phyloP scores from a whole-genome alignment of 2,888 invertebrate genomes.

The Alentia gelatinosa region DNA sequence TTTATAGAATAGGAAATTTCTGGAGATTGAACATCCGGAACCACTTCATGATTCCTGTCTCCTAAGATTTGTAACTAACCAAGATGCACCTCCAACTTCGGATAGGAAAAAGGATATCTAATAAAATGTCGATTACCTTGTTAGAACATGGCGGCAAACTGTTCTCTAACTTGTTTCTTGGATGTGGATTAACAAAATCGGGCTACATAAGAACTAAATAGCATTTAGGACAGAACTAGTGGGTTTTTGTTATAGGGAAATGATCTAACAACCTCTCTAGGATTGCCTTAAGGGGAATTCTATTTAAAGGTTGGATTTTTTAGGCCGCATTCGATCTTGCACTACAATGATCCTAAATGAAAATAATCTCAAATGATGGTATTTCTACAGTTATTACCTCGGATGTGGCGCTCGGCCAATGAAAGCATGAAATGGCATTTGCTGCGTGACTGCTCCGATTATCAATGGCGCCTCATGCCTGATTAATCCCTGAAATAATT shows the following conservation, averaged over 20 bases:
- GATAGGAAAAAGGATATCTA: too few species aligned
- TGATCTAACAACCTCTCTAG: background rate
- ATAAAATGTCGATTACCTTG: too few species aligned
- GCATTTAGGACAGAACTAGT: too few species aligned
- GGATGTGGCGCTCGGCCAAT: background rate
- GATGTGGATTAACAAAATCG: too few species aligned
- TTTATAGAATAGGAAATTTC: too few species aligned
- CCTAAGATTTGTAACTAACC: too few species aligned
- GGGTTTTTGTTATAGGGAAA: background rate
- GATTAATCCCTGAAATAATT: constrained; percentile 33
- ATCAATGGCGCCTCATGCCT: constrained; percentile 21
- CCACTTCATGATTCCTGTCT: too few species aligned
- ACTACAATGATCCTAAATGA: background rate
- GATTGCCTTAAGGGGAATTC: background rate
- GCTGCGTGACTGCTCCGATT: constrained; percentile 23
- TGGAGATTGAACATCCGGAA: too few species aligned
- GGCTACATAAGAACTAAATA: too few species aligned
- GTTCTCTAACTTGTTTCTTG: too few species aligned
- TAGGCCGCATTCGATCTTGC: background rate
- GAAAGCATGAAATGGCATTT: constrained; percentile 33
- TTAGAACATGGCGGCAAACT: too few species aligned
- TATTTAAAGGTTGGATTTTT: background rate
- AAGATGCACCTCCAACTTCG: too few species aligned
- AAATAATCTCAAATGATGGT: background rate
- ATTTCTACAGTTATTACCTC: constrained; percentile 21